Evolutionary conservation across 1,140 invertebrate species (phyloP).

Genomic region (Heterodera schachtii): DNA sequence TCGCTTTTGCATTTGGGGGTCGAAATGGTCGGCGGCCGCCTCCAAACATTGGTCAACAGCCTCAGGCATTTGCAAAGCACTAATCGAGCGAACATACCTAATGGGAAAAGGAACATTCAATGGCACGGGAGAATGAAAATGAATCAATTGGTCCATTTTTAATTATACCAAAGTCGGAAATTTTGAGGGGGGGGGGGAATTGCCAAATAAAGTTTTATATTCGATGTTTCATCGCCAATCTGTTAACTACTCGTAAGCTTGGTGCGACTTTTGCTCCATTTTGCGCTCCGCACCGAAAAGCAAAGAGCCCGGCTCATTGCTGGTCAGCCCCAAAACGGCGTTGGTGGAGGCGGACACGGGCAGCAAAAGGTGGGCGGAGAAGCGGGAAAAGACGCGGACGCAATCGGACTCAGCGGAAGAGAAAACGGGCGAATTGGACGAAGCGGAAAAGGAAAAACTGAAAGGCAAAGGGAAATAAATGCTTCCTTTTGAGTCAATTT

Average conservation of each 20-base stretch:
- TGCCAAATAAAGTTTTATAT: constrained; percentile 5
- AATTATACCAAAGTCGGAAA: not conserved
- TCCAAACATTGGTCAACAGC: constrained; percentile 41
- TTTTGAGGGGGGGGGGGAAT: too few species aligned
- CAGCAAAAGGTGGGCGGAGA: constrained; percentile 25
- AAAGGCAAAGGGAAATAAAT: not conserved
- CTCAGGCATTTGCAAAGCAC: constrained; percentile 20
- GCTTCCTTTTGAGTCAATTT: too few species aligned
- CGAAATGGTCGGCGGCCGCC: constrained; percentile 42
- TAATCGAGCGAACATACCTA: constrained; percentile 30
- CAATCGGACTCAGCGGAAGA: constrained; percentile 30
- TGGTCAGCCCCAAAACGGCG: constrained; percentile 33
- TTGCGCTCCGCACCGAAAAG: constrained; percentile 36
- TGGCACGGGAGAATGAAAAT: not conserved
- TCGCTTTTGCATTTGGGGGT: constrained; percentile 31
- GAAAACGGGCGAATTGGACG: not conserved
- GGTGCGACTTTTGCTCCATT: constrained; percentile 28
- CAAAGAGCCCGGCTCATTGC: constrained; percentile 36
- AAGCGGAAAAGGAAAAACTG: constrained; percentile 18
- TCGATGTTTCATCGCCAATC: not conserved
- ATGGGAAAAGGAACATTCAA: not conserved
- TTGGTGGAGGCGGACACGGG: constrained; percentile 34
- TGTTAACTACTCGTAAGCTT: constrained; percentile 35
- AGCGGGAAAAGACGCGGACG: constrained; percentile 28
- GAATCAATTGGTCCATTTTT: not conserved